phyloP scores from a whole-genome alignment of 2,797 vertebrate genomes.

The Perodicticus potto region DNA sequence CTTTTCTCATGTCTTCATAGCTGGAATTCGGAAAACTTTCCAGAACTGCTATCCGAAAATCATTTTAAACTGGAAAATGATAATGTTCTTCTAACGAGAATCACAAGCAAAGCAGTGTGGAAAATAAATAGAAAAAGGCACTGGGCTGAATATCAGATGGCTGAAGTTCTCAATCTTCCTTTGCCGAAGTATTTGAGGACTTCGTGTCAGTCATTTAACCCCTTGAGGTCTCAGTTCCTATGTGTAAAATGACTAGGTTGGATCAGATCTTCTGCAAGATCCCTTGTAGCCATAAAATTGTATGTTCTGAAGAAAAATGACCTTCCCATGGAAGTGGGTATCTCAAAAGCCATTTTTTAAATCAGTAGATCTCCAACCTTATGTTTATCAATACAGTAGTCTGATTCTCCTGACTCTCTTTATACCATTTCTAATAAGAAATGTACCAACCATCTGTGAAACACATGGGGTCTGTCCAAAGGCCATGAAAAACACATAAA shows the following conservation, averaged over 20 bases:
- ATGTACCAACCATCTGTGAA: conserved; percentile 87
- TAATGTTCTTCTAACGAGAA: conserved; percentile 28
- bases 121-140: background rate
- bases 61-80: conserved; percentile 54
- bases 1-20: conserved; percentile 36
- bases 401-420: conserved; percentile 67
- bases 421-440: conserved; percentile 85
- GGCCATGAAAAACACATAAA: conserved; percentile 86
- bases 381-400: conserved; percentile 84
- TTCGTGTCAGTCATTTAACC: background rate
- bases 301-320: conserved; percentile 67
- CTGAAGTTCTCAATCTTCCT: conserved; percentile 14
- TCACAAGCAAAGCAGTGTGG: background rate
- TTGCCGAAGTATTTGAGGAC: conserved; percentile 23
- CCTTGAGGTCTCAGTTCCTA: background rate
- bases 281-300: conserved; percentile 61
- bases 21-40: conserved; percentile 10
- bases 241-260: conserved; percentile 24
- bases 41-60: conserved; percentile 38
- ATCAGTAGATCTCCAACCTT: conserved; percentile 66
- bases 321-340: conserved; percentile 58
- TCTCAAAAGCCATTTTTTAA: conserved; percentile 77
- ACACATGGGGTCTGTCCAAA: conserved; percentile 85
- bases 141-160: background rate
- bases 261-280: conserved; percentile 43